These are phyloP conservation scores for Channa argus DNA, from an alignment of 2,113 vertebrate genomes.

Conservation along the genomic window DNA sequence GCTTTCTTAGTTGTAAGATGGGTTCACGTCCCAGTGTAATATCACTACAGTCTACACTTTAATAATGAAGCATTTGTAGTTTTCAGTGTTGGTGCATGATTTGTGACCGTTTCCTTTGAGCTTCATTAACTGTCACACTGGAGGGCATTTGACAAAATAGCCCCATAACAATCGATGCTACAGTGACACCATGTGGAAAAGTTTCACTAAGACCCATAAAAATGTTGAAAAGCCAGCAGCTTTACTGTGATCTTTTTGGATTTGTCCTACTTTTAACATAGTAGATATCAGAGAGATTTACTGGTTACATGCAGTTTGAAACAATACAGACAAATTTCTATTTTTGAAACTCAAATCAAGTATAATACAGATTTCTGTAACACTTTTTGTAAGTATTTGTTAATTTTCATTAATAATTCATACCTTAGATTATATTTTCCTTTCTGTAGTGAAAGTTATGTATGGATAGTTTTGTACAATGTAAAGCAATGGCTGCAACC, in stretches of 20 bases:
- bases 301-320: not conserved
- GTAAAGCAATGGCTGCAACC: not conserved
- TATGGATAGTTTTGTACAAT: not conserved
- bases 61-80: not conserved
- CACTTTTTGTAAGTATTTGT: not conserved
- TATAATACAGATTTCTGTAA: not conserved
- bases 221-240: too few relatives aligned
- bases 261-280: not conserved
- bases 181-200: slow-evolving; percentile 71
- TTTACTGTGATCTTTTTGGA: too few relatives aligned
- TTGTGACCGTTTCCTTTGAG: not conserved
- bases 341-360: not conserved
- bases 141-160: slow-evolving; percentile 10
- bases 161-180: slow-evolving; percentile 15
- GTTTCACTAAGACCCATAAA: not conserved
- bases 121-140: slow-evolving; percentile 5
- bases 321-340: not conserved
- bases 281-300: too few relatives aligned
- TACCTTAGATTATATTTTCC: not conserved
- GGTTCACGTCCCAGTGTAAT: not conserved
- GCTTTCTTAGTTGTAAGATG: not conserved
- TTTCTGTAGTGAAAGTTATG: not conserved
- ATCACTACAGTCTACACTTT: not conserved
- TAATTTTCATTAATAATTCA: not conserved
- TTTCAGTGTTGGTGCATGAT: slow-evolving; percentile 1